Base-by-base conservation (phyloP, 2,797 vertebrate genomes). In the Premnoplex brunnescens region DNA sequence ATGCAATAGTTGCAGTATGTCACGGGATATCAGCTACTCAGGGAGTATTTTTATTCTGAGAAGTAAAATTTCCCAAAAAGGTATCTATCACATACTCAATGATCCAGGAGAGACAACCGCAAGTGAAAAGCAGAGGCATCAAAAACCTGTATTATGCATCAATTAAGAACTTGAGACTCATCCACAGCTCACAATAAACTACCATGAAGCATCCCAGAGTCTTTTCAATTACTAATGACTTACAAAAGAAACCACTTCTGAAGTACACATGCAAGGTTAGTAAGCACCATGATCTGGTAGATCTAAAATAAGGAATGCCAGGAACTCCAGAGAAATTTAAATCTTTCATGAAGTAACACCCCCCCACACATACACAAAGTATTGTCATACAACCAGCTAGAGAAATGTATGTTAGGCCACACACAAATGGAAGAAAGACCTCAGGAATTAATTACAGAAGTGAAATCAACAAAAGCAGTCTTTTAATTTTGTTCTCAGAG, bases 341-440 rank as follows among this genome's bases (percentile, higher is more conserved):
- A 58, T 37, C 26, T 73, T 54, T 28, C 32, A 39, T 16, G 8
- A 63, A 88, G 20, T 17, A 72, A 56, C 21, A 52, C 5, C 6
- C 2, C 5, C 6, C 2, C 0, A 12, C 44, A 22, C 13, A n/a
- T 16, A 48, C 48, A 22, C 7, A 1, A 88, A 80, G 24, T 21
- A 54, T 0, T 52, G 44, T 22, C n/a, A 82, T 27, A 73, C 14
- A 59, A 72, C 4, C 41, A 77, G 46, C 30, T 89, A 83, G 30
- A 91, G 34, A 56, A 88, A 71, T 1, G 5, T 21, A 14, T 1
- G 8, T 51, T 43, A 94, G 68, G 74, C 10, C 30, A 76, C 1
- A 74, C 28, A 34, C 0, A 2, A 68, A 69, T 20, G 20, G 39
- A 80, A 85, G 19, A 85, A 73, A 63, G 22, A 39, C 21, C 20